Percentiles rank a stretch among this genome's conserved stretches.
Evolutionary conservation across 1,140 invertebrate species (phyloP).

Genomic region (Mya arenaria): DNA sequence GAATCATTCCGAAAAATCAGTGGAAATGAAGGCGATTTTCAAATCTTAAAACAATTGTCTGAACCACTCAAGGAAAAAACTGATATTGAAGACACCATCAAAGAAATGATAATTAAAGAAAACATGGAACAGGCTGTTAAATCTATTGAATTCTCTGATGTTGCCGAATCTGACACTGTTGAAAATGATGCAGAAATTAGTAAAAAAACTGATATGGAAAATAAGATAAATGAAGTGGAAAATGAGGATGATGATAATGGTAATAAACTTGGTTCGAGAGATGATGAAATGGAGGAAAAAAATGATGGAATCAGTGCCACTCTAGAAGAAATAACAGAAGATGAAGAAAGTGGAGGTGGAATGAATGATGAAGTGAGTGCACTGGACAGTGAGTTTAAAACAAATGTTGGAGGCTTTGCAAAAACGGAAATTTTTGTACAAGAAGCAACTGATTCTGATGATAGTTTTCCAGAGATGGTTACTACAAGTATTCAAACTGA

Average conservation of each 20-base stretch:
- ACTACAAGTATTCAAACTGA: no score
- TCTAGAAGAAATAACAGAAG: no score
- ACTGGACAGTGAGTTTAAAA: no score
- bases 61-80: background rate
- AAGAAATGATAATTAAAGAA: slow-evolving; percentile 23
- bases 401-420: no score
- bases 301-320: no score
- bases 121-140: slow-evolving; percentile 3
- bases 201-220: background rate
- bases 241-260: background rate
- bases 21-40: background rate
- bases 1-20: slow-evolving; percentile 43
- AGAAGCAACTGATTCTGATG: no score
- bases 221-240: background rate
- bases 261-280: no score
- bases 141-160: background rate
- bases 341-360: no score
- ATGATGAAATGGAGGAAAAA: no score
- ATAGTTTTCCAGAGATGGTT: no score
- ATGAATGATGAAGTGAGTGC: no score
- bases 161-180: background rate
- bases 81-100: slow-evolving; percentile 12
- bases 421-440: no score
- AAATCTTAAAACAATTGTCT: background rate
- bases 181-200: background rate